phyloP scores from a whole-genome alignment of 2,797 vertebrate species.

The Propithecus deckenii region DNA sequence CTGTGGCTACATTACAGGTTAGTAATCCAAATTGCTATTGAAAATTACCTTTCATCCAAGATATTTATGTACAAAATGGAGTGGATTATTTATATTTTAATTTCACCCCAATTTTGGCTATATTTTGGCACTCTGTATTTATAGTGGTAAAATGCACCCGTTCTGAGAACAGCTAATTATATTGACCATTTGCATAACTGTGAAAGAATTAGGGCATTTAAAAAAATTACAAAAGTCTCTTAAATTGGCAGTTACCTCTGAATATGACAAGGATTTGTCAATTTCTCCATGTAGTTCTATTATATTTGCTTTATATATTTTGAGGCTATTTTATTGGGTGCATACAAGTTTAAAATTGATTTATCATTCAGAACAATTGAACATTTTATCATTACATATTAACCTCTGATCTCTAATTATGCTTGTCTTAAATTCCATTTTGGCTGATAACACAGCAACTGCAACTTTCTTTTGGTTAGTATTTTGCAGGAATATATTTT shows the following conservation, averaged over 20 bases:
- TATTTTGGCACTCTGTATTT: not conserved
- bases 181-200: not conserved
- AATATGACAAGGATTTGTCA: not conserved
- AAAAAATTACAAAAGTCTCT: not conserved
- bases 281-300: not conserved
- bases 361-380: not conserved
- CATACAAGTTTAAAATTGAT: not conserved
- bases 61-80: not conserved
- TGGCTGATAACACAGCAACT: not conserved
- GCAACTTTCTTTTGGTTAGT: not conserved
- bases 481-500: not conserved
- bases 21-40: not conserved
- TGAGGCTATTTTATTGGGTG: not conserved
- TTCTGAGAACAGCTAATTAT: not conserved
- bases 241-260: not conserved
- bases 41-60: not conserved
- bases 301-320: constrained; percentile 18
- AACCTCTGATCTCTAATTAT: not conserved
- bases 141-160: not conserved
- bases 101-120: not conserved
- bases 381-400: not conserved
- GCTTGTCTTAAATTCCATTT: not conserved
- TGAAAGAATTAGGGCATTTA: not conserved
- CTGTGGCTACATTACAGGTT: not conserved
- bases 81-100: not conserved